phyloP scores from a whole-genome alignment of 2,113 vertebrate species.

The Mus musculus region DNA sequence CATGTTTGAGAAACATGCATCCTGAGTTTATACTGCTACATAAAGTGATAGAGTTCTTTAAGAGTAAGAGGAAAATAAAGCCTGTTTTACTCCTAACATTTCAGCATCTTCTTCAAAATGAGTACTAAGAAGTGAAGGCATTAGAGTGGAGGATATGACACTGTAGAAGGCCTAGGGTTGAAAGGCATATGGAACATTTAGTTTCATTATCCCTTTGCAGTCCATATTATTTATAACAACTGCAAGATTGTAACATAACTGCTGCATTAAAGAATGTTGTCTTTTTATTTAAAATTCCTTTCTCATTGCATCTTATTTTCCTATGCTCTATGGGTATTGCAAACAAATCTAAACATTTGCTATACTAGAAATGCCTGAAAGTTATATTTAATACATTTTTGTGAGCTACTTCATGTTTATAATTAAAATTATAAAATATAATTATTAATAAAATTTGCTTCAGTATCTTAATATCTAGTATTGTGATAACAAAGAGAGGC shows the following conservation, averaged over 20 bases:
- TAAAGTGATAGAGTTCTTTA: not conserved
- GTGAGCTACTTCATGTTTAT: not conserved
- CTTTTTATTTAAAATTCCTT: not conserved
- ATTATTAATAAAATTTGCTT: not conserved
- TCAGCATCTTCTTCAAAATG: constrained; percentile 29
- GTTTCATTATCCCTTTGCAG: constrained; percentile 15
- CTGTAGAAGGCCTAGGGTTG: not conserved
- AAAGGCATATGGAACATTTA: not conserved
- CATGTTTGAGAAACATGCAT: constrained; percentile 37
- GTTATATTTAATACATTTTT: not conserved
- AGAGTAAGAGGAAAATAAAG: not conserved
- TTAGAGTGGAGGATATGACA: not conserved
- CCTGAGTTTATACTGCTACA: not conserved
- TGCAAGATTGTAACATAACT: not conserved
- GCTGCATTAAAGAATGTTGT: not conserved
- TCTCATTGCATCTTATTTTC: not conserved
- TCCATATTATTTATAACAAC: constrained; percentile 4
- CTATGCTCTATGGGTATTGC: not conserved
- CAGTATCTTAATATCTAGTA: not conserved
- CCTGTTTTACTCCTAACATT: not conserved
- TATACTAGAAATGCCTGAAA: not conserved
- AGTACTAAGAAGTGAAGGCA: not conserved
- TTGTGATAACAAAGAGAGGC: not conserved
- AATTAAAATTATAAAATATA: not conserved
- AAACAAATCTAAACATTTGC: not conserved